A percentile compares a stretch with the other conserved stretches of the same genome.
phyloP scores from a whole-genome alignment of 2,113 vertebrate genomes.

The Motacilla tschutschensis region DNA sequence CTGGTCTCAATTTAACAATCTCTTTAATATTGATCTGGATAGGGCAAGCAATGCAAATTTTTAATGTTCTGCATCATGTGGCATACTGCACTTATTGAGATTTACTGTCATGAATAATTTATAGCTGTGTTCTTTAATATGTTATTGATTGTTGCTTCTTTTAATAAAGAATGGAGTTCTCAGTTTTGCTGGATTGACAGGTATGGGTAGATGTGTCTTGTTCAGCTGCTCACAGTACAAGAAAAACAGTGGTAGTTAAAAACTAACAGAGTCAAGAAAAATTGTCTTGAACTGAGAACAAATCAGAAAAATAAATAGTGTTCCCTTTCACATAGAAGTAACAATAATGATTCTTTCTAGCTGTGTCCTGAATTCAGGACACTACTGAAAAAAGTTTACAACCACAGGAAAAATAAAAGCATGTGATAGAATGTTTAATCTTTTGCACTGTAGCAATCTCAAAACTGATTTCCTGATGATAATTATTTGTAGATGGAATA shows the following conservation, averaged over 20 bases:
- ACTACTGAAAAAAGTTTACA: background rate
- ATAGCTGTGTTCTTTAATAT: slow-evolving; percentile 18
- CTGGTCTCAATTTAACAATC: slow-evolving; percentile 11
- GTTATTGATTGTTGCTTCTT: slow-evolving; percentile 2
- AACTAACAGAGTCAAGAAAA: background rate
- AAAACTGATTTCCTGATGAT: background rate
- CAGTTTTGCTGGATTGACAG: background rate
- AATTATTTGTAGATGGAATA: background rate
- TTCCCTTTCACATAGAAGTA: background rate
- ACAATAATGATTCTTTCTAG: background rate
- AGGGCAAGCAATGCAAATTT: slow-evolving; percentile 27
- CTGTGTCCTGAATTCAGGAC: background rate
- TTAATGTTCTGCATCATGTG: slow-evolving; percentile 5
- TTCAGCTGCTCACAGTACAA: background rate
- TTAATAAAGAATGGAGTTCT: background rate
- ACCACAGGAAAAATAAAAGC: background rate
- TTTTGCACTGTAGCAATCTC: background rate
- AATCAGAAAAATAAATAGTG: background rate
- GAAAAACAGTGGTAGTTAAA: background rate
- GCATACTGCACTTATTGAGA: slow-evolving; percentile 5
- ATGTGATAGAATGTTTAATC: background rate
- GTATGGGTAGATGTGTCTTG: background rate
- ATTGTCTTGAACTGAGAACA: background rate
- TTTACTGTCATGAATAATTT: slow-evolving; percentile 45
- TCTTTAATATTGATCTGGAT: slow-evolving; percentile 32